Evolutionary conservation across 2,888 invertebrate species (phyloP).

Genomic region (Caenorhabditis sp.): DNA sequence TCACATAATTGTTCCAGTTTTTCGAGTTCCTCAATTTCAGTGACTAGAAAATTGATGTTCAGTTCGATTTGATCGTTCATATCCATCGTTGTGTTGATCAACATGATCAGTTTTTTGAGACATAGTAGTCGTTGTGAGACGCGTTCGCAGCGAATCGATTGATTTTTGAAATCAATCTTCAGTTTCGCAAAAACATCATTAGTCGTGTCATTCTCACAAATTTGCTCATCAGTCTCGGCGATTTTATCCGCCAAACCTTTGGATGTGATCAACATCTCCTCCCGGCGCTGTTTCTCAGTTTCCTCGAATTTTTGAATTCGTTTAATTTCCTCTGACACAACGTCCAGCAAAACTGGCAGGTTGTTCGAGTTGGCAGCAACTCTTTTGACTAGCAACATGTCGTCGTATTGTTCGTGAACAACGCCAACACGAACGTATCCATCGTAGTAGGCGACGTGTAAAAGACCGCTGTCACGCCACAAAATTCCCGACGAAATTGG

Average conservation of each 20-base stretch:
- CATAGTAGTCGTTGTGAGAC: constrained; percentile 40
- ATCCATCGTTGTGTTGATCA: constrained; percentile 34
- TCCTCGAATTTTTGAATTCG: constrained; percentile 45
- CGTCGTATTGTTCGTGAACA: constrained; percentile 52
- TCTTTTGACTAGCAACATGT: constrained; percentile 53
- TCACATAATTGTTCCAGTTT: constrained; percentile 39
- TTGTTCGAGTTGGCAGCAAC: constrained; percentile 41
- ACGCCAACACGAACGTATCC: constrained; percentile 50
- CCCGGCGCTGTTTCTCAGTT: constrained; percentile 32
- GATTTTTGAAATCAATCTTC: constrained; percentile 49
- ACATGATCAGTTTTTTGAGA: constrained; percentile 37
- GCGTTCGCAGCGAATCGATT: constrained; percentile 48
- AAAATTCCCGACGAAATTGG: constrained; percentile 41
- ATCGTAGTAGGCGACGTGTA: constrained; percentile 53
- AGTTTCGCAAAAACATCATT: constrained; percentile 41
- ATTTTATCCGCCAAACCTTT: constrained; percentile 25
- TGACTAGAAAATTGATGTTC: constrained; percentile 27
- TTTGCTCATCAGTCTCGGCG: constrained; percentile 3
- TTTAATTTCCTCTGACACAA: constrained; percentile 39
- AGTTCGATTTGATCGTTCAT: constrained; percentile 36
- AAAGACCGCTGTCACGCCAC: constrained; percentile 46
- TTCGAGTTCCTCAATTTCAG: constrained; percentile 33
- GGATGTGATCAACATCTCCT: constrained; percentile 40
- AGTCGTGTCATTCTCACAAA: constrained; percentile 16
- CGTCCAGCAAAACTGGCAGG: constrained; percentile 33